phyloP scores from a whole-genome alignment of 2,113 vertebrate genomes.

The Geococcyx californianus region DNA sequence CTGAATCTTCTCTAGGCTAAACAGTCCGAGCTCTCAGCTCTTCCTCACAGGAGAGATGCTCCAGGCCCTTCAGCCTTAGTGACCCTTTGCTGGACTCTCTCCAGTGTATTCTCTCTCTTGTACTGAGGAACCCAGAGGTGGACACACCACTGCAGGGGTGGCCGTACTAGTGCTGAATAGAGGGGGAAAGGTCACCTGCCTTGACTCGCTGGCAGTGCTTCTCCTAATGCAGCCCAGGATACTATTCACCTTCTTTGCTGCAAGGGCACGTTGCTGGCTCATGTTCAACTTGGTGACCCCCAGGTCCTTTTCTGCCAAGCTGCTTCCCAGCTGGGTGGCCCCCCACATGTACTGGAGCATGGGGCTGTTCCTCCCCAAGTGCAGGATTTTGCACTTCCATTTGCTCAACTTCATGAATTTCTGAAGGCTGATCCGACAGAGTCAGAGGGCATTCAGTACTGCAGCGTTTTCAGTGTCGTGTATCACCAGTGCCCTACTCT shows the following conservation, averaged over 20 bases:
- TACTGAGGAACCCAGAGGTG: background rate
- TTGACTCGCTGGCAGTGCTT: background rate
- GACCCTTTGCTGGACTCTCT: background rate
- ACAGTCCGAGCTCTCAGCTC: background rate
- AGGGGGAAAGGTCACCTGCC: background rate
- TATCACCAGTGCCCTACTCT: background rate
- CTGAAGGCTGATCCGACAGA: background rate
- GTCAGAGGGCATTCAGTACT: background rate
- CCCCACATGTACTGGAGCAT: accelerated
- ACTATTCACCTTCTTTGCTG: background rate
- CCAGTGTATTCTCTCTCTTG: background rate
- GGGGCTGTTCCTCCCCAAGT: background rate
- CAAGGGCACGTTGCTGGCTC: background rate
- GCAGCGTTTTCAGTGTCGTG: background rate
- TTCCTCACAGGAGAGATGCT: background rate
- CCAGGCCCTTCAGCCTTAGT: background rate
- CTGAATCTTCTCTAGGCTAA: background rate
- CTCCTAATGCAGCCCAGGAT: background rate
- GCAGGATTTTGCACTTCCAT: background rate
- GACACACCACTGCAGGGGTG: background rate
- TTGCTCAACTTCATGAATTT: background rate
- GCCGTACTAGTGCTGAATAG: background rate
- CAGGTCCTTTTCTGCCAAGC: background rate
- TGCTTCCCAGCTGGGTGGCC: background rate
- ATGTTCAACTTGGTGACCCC: background rate